Base-by-base conservation (phyloP, 2,797 vertebrate species). In the Microchirus variegatus region DNA sequence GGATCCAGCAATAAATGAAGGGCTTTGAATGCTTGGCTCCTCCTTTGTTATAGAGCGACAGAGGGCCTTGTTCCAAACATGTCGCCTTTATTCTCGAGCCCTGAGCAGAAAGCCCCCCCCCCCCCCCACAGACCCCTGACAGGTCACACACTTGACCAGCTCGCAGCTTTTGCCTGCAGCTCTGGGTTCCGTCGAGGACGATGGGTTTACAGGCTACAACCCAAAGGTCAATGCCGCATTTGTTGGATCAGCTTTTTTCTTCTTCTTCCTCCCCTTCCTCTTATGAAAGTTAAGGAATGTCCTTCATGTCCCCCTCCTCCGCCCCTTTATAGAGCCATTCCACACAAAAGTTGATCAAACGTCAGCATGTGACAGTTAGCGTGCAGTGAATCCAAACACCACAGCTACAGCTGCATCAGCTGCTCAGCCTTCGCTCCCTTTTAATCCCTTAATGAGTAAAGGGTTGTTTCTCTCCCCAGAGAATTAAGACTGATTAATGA, bases 121-220 rank as follows among this genome's bases (percentile, higher is more conserved):
- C 68, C 73, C 71, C 57, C 55, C 35, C 59, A 46, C 22, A 66
- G 68, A 78, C 82, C 75, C 78, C 77, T 82, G 80, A 81, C 77
- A 77, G 81, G 87, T 84, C 85, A 89, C 79, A 84, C 79, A 83
- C 84, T 89, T 76, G 85, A 82, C 82, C 82, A 75, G 80, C 71
- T 77, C 80, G 62, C 54, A 75, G 80, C 69, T 67, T 67, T 47
- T 62, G 69, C 63, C 62, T 69, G 46, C 64, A 66, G 65, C 70
- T 86, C 80, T 76, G 66, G 72, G 80, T 77, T 80, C 80, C 66
- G 70, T 68, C 75, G 45, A 73, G 69, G 72, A 73, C n/a, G 53
- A 68, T 38, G 59, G 77, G 46, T 81, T 78, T 79, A 82, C 64
- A 66, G 69, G 73, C 64, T 70, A 50, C n/a, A 19, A 70, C 67